A percentile compares a stretch with the other conserved stretches of the same genome.
phyloP scores from a whole-genome alignment of 2,113 vertebrate species.

The Pholis gunnellus region DNA sequence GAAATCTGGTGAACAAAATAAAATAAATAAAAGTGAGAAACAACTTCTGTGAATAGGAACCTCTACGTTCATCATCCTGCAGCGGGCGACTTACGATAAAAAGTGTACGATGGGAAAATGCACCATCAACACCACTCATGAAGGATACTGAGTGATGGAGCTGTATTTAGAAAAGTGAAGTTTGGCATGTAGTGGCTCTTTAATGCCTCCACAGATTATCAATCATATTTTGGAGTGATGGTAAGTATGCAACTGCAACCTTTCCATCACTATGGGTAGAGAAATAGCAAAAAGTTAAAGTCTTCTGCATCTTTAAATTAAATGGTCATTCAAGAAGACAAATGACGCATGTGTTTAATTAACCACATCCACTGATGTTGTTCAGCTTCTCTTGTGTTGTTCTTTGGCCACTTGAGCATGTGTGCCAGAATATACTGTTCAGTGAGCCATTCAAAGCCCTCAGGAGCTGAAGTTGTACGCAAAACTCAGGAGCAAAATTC shows the following conservation, averaged over 20 bases:
- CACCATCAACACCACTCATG: neutral
- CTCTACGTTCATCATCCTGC: neutral
- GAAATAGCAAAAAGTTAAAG: neutral
- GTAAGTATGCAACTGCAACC: neutral
- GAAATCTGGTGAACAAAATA: neutral
- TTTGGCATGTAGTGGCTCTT: slow-evolving; percentile 13
- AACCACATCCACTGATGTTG: slow-evolving; percentile 7
- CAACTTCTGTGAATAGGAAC: neutral
- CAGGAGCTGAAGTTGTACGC: slow-evolving; percentile 12
- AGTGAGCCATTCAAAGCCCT: slow-evolving; percentile 38
- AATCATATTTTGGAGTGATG: neutral
- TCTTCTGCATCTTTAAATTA: neutral
- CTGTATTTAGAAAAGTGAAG: neutral
- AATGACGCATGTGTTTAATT: slow-evolving; percentile 1
- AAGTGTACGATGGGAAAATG: neutral
- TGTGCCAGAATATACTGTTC: slow-evolving; percentile 42
- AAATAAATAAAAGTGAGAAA: slow-evolving; percentile 1
- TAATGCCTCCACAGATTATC: slow-evolving; percentile 3
- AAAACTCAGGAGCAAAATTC: slow-evolving; percentile 19
- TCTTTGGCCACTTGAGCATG: slow-evolving; percentile 35
- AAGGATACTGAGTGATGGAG: slow-evolving; percentile 13
- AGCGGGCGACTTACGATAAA: neutral
- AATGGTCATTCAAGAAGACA: slow-evolving; percentile 1
- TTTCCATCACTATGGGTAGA: neutral
- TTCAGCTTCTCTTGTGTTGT: slow-evolving; percentile 24